A percentile compares a stretch with the other conserved stretches of the same genome.
These are phyloP conservation scores for Agapostemon virescens DNA, from an alignment of 2,888 invertebrate species.

Conservation along the genomic window DNA sequence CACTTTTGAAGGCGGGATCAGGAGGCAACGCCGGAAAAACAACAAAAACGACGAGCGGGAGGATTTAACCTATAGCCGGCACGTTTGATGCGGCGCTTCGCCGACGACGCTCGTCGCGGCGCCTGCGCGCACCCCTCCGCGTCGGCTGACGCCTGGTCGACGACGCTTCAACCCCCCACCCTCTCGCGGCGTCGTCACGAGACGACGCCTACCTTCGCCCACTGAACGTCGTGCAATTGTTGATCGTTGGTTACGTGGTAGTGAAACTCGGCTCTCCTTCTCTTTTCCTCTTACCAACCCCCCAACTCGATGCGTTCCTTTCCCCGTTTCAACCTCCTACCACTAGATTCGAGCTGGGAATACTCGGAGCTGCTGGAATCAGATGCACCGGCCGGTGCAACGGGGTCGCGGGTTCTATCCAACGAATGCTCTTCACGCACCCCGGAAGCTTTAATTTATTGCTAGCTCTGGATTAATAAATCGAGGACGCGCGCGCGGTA, in stretches of 20 bases:
- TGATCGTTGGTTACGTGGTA: conserved; percentile 74
- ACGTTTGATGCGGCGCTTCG: conserved; percentile 78
- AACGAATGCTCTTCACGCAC: conserved; percentile 25
- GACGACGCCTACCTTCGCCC: conserved; percentile 63
- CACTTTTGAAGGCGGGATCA: conserved; percentile 81
- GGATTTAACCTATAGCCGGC: conserved; percentile 80
- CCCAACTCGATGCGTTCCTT: conserved; percentile 3
- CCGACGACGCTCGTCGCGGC: conserved; percentile 71
- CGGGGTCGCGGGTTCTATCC: background rate
- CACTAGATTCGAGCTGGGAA: conserved; percentile 7
- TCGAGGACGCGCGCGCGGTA: no score
- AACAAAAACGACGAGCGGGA: conserved; percentile 77
- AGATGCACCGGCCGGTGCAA: conserved; percentile 22
- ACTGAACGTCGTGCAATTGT: conserved; percentile 73
- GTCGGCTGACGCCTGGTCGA: conserved; percentile 61
- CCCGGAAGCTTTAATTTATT: background rate
- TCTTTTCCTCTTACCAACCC: background rate
- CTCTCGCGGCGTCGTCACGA: conserved; percentile 33
- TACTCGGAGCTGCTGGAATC: conserved; percentile 22
- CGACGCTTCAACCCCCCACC: conserved; percentile 49
- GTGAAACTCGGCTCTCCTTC: conserved; percentile 41
- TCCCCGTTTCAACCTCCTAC: conserved; percentile 11
- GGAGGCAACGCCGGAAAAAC: conserved; percentile 79
- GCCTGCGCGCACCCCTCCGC: conserved; percentile 71
- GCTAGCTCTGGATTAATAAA: background rate